Evolutionary conservation across 2,888 invertebrate species (phyloP), one percentile per base, ranked within the genome.

Genomic region (Eupithecia subumbrata): DNA sequence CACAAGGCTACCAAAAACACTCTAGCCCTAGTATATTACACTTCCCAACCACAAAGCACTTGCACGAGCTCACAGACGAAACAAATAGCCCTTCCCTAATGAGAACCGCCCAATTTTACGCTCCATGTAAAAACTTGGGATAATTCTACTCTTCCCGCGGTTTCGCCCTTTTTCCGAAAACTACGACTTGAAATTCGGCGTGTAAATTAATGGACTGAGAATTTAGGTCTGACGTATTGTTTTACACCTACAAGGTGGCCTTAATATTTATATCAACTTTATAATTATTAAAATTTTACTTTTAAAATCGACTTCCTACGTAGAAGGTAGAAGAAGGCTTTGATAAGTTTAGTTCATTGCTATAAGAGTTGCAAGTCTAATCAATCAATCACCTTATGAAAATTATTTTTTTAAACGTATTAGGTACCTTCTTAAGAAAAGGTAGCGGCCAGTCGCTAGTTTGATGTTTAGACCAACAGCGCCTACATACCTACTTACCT

Each of bases 11-110:
- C 22, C 3, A 68, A 67, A 67, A 68, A 68, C 68, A 40, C 68
- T 45, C 40, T 5, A 43, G 43, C n/a, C 14, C 22, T 34, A 64
- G 40, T 40, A 68, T 68, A 75, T 77, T 74, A 72, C 74, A 77
- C 70, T 71, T 63, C 45, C 71, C 37, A 37, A 52, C 37, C 69
- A 72, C 71, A 76, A 73, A 73, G 71, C 75, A 71, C 71, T 75
- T 71, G 75, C 34, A 78, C 66, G 70, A 76, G 82, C 37, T n/a
- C 66, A 67, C 82, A 80, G 84, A 82, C 78, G 80, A 85, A 91
- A 90, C 85, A 90, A 91, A 91, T 90, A 88, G 85, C 77, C 82
- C 85, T 82, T 76, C 80, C 84, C 86, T 91, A 90, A 91, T 88
- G 89, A 89, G 87, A 86, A 81, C 83, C 81, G 84, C 84, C 88